phyloP scores from a whole-genome alignment of 2,888 invertebrate species.

The Euplexia lucipara region DNA sequence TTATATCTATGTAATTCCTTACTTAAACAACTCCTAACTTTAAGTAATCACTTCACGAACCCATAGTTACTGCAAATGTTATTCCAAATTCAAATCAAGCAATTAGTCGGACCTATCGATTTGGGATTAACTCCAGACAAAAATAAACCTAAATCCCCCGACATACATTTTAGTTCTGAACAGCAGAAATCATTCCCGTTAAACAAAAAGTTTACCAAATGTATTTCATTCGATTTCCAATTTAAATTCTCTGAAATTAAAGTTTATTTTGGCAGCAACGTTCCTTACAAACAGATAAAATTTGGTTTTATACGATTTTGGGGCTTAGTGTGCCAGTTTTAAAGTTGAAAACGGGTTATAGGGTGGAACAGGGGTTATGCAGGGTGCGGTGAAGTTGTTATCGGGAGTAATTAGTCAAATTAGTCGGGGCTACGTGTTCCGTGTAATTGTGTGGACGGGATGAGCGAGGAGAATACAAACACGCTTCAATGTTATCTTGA shows the following conservation, averaged over 20 bases:
- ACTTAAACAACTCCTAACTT: constrained; percentile 22
- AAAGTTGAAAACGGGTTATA: constrained; percentile 56
- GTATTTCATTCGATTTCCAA: constrained; percentile 39
- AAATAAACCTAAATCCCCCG: constrained; percentile 55
- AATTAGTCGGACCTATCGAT: constrained; percentile 72
- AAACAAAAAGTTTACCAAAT: constrained; percentile 19
- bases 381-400: constrained; percentile 76
- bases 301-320: background rate
- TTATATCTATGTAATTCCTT: constrained; percentile 23
- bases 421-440: constrained; percentile 74
- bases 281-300: background rate
- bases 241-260: constrained; percentile 26
- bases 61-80: constrained; percentile 48
- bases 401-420: constrained; percentile 85
- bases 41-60: constrained; percentile 44
- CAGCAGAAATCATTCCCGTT: constrained; percentile 21
- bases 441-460: constrained; percentile 53
- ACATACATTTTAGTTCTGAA: constrained; percentile 32
- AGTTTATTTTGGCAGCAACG: constrained; percentile 27
- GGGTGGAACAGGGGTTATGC: constrained; percentile 56
- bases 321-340: background rate
- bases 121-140: constrained; percentile 41
- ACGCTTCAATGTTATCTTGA: constrained; percentile 46
- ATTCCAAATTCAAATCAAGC: constrained; percentile 77
- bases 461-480: constrained; percentile 40